Base-by-base conservation (phyloP, 2,888 invertebrate species). In the Acholoe squamosa region DNA sequence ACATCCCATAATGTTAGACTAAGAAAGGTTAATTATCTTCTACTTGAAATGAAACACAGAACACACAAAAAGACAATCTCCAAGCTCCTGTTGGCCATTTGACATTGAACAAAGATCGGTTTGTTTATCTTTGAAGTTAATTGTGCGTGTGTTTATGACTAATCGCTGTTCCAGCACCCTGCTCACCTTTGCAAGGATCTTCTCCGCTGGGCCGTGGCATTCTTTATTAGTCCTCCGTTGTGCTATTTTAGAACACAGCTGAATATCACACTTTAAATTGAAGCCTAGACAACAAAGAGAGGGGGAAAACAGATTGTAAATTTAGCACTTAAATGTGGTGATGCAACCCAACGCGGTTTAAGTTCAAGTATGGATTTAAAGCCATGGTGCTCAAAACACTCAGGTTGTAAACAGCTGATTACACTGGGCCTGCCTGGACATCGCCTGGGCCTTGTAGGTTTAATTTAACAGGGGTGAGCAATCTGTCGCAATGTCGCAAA, bases 101-200 rank as follows among this genome's bases (percentile, higher is more conserved):
- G 22, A 19, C 22, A n/a, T 61, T 61, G 61, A 61, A n/a, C n/a
- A 61, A 61, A 61, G 61, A 61, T 19, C 61, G 61, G 22, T 61
- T n/a, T 61, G 61, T 61, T 61, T 61, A 61, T n/a, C 61, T 61
- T 19, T 61, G 61, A 61, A 19, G 19, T n/a, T 61, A 61, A 61
- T 61, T 61, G 61, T 61, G 3, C 61, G 19, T 61, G 22, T 61
- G 61, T 61, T 61, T 61, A 61, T 61, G n/a, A 61, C 61, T n/a
- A 61, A 61, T 61, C 61, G 61, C 43, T 61, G 22, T 61, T 61
- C 61, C 19, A 61, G 43, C 43, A 43, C 43, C 10, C 3, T 10
- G 5, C 43, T 43, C 43, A 43, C 43, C 43, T 43, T 43, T 43
- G 10, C 61, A 3, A 19, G 19, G 19, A 19, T 14, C 61, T 14